Percentiles rank a stretch among this genome's conserved stretches.
phyloP scores from a whole-genome alignment of 2,113 vertebrate species.

The Sclerurus mexicanus region DNA sequence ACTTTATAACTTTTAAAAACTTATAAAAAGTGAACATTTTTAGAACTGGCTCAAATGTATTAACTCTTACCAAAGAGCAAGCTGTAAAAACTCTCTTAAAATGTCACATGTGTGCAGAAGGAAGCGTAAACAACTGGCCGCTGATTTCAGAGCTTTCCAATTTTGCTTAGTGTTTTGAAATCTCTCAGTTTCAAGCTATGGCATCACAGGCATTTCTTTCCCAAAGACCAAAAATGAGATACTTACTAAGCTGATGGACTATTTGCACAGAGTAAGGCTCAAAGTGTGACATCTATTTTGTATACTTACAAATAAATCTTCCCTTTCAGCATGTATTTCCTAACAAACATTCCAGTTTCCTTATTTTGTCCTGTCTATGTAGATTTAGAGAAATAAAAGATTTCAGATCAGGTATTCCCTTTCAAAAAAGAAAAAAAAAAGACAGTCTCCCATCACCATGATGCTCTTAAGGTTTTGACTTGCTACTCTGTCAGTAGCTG shows the following conservation, averaged over 20 bases:
- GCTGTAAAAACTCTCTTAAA: not conserved
- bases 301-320: not conserved
- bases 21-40: conserved; percentile 18
- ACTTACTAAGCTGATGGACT: not conserved
- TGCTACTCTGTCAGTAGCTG: not conserved
- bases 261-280: not conserved
- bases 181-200: not conserved
- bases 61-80: not conserved
- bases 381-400: not conserved
- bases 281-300: not conserved
- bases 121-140: not conserved
- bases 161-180: not conserved
- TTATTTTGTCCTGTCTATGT: not conserved
- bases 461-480: not conserved
- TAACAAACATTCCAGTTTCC: not conserved
- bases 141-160: not conserved
- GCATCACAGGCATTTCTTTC: not conserved
- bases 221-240: not conserved
- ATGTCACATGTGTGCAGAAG: not conserved
- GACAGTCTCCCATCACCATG: not conserved
- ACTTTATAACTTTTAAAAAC: too few relatives aligned
- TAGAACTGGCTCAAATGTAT: not conserved
- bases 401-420: not conserved
- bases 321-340: not conserved
- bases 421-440: not conserved